Evolutionary conservation across 2,888 invertebrate genomes (phyloP), one percentile per base, ranked within the genome.

Genomic region (Troides aeacus): DNA sequence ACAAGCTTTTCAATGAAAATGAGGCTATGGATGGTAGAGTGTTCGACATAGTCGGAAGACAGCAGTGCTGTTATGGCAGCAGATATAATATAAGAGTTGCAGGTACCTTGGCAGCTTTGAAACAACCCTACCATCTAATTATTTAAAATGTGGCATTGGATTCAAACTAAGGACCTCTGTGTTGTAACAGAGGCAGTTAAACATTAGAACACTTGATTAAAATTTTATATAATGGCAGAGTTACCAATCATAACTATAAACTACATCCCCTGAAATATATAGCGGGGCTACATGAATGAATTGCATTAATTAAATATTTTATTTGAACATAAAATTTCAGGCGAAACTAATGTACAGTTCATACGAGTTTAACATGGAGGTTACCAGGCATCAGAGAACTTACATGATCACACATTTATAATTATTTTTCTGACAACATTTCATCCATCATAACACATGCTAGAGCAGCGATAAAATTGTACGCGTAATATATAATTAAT

Each of bases 301-400:
- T 91, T 89, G 90, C 84, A 82, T 75, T 82, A 88, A 88, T 91
- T 85, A 87, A 89, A 90, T 85, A 90, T 81, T 82, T 79, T 74
- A 77, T 74, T 72, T 69, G 71, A 63, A 70, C 69, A 66, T 61
- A 73, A 79, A 75, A 72, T 77, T 80, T 76, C 72, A 76, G 89
- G 90, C 92, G 92, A 91, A 90, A 90, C 91, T 86, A 86, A 84
- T 75, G 83, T 83, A 89, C 88, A 84, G 77, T 80, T 76, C 80
- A 74, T 77, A 23, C 30, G 30, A 8, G 60, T 60, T 18, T n/a
- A 60, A 72, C 72, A 64, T 60, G 72, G 64, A n/a, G 23, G 70
- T 72, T 24, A 60, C 79, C 84, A 85, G 84, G 81, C 82, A 86
- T 83, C 86, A 85, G 82, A 77, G 82, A 74, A 73, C 71, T 71